These are phyloP conservation scores for Arion vulgaris DNA, from an alignment of 1,140 invertebrate species.

Conservation along the genomic window DNA sequence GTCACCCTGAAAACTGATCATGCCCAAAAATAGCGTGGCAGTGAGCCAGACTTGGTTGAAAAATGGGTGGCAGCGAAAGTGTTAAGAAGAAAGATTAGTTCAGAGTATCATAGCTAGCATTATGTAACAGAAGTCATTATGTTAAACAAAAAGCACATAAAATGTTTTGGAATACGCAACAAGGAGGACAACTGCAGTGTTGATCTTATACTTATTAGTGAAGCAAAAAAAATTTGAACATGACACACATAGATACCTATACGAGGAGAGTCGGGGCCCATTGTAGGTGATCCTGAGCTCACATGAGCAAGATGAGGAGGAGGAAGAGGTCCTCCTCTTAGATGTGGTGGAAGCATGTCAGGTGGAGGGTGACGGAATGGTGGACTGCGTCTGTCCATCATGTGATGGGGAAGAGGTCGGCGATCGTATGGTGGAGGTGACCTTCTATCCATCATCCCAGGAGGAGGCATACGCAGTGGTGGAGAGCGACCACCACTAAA, in stretches of 20 bases:
- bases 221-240: too few species aligned
- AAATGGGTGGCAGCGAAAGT: too few species aligned
- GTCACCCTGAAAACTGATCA: too few species aligned
- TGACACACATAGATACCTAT: constrained; percentile 9
- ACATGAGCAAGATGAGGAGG: constrained; percentile 41
- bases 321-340: constrained; percentile 32
- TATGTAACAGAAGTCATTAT: too few species aligned
- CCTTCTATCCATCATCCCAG: constrained; percentile 48
- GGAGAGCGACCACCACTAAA: constrained; percentile 49
- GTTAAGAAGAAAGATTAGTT: too few species aligned
- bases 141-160: too few species aligned
- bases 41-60: too few species aligned
- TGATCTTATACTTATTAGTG: too few species aligned
- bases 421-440: constrained; percentile 55
- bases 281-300: constrained; percentile 28
- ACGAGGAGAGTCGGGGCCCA: constrained; percentile 31
- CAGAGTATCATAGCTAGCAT: too few species aligned
- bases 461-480: constrained; percentile 46
- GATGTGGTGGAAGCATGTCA: constrained; percentile 52
- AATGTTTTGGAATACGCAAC: too few species aligned
- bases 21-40: too few species aligned
- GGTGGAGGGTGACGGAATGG: constrained; percentile 52
- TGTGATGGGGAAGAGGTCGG: constrained; percentile 47
- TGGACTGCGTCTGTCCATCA: constrained; percentile 50
- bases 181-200: too few species aligned